These are phyloP conservation scores for Homarus gammarus DNA, from an alignment of 2,888 invertebrate species.

Conservation along the genomic window DNA sequence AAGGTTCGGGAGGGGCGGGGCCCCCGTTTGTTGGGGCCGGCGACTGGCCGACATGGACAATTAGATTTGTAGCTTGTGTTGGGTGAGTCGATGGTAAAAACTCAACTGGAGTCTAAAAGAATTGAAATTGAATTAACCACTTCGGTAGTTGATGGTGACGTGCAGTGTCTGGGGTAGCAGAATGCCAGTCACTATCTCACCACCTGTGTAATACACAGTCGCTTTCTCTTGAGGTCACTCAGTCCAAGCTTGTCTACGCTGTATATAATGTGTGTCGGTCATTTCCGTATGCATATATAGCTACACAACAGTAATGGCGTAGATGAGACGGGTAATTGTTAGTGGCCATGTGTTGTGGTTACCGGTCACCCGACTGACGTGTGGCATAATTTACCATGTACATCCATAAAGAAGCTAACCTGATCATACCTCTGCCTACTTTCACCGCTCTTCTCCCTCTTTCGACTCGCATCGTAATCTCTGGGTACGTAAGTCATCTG, in stretches of 20 bases:
- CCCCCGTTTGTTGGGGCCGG: not conserved
- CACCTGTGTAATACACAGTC: too few relatives aligned
- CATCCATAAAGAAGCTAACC: constrained; percentile 13
- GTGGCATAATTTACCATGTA: constrained; percentile 6
- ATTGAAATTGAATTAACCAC: not conserved
- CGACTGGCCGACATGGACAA: not conserved
- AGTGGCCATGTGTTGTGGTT: too few relatives aligned
- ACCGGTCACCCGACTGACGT: not conserved
- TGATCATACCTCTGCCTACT: not conserved
- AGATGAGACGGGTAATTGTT: too few relatives aligned
- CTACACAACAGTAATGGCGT: too few relatives aligned
- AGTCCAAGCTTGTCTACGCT: too few relatives aligned
- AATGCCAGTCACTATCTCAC: too few relatives aligned
- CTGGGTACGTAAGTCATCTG: too few relatives aligned
- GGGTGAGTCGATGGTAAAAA: constrained; percentile 1
- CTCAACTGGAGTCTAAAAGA: not conserved
- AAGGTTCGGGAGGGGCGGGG: not conserved
- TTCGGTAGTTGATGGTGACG: not conserved
- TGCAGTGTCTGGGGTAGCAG: too few relatives aligned
- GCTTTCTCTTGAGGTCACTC: too few relatives aligned
- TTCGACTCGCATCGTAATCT: too few relatives aligned
- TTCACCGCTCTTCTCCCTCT: not conserved
- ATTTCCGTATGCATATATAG: too few relatives aligned
- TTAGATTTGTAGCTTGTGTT: not conserved
- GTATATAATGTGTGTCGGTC: too few relatives aligned